Conservation (phyloP, 2,888 invertebrate species). For the Drosophila testacea region DNA sequence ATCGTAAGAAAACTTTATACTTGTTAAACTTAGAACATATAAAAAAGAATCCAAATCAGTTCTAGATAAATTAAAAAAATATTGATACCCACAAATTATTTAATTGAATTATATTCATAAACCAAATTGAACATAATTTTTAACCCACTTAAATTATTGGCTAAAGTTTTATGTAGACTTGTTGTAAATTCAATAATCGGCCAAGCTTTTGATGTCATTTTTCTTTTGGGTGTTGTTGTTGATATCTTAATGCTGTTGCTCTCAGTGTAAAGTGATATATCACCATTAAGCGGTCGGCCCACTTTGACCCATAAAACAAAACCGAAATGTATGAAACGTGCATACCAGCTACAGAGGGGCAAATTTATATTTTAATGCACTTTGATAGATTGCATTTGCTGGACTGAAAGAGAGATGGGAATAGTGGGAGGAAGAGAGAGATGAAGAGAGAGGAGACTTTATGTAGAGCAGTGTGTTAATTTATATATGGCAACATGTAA, state of each 20-base stretch:
- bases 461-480: conserved; percentile 66
- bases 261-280: conserved; percentile 65
- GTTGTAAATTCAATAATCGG: neutral
- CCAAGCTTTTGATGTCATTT: conserved; percentile 31
- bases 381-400: conserved; percentile 76
- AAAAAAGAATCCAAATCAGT: too few relatives aligned
- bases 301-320: conserved; percentile 68
- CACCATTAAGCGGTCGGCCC: conserved; percentile 68
- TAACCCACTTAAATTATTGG: neutral
- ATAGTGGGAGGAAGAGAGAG: neutral
- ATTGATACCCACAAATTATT: too few relatives aligned
- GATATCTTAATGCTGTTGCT: conserved; percentile 46
- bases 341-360: conserved; percentile 30
- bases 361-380: conserved; percentile 63
- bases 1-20: too few relatives aligned
- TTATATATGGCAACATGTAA: conserved; percentile 63
- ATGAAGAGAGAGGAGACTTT: conserved; percentile 9
- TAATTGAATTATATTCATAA: too few relatives aligned
- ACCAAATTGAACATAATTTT: neutral
- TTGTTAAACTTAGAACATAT: too few relatives aligned
- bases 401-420: conserved; percentile 1
- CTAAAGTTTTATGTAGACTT: neutral
- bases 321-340: conserved; percentile 27
- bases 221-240: neutral
- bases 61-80: too few relatives aligned